These are phyloP conservation scores for Phrynosoma blainvillii DNA, from an alignment of 2,113 vertebrate genomes.

Conservation along the genomic window DNA sequence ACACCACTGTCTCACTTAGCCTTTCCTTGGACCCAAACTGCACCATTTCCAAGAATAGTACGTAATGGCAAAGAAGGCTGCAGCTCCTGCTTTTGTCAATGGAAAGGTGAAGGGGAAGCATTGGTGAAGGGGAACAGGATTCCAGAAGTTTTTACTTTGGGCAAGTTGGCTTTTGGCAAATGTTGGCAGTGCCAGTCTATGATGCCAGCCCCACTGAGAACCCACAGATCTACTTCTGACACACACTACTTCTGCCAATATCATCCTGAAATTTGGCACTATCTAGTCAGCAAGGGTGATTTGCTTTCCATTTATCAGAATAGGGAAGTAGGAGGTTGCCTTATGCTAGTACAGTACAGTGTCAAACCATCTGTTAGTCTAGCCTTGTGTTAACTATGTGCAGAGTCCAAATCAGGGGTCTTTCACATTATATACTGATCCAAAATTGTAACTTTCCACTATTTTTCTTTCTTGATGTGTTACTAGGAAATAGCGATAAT, in stretches of 20 bases:
- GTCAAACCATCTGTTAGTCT: not conserved
- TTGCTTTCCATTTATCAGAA: not conserved
- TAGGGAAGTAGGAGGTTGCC: not conserved
- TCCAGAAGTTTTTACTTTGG: not conserved
- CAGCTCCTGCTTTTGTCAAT: not conserved
- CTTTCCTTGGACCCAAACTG: too few species aligned
- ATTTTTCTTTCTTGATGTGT: too few species aligned
- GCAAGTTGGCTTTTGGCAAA: not conserved
- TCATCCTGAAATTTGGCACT: not conserved
- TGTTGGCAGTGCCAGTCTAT: not conserved
- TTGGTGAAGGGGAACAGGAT: too few species aligned
- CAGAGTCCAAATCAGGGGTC: not conserved
- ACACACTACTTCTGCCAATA: too few species aligned
- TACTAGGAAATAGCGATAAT: too few species aligned
- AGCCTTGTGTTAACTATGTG: too few species aligned
- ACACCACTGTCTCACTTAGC: too few species aligned
- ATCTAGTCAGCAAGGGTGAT: not conserved
- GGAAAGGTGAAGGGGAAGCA: not conserved
- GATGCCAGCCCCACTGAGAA: not conserved
- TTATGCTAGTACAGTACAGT: not conserved
- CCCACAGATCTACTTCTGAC: not conserved
- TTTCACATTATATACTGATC: not conserved
- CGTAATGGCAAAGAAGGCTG: not conserved
- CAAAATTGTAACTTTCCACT: not conserved
- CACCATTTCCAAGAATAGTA: not conserved